Base-by-base conservation (phyloP, 2,113 vertebrate genomes). In the Tachycineta bicolor region DNA sequence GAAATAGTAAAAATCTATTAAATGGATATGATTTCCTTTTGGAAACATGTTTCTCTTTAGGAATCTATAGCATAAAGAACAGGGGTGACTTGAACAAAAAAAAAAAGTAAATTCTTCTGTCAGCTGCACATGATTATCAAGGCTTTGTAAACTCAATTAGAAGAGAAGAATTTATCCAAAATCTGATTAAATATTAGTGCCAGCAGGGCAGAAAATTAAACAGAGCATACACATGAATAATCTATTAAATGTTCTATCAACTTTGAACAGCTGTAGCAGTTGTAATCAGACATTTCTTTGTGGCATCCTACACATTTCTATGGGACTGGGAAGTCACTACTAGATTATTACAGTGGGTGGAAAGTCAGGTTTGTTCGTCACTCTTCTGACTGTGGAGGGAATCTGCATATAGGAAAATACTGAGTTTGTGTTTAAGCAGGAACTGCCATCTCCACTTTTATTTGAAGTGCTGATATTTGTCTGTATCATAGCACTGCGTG, bases 131-230 rank as follows among this genome's bases (percentile, higher is more conserved):
- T 83, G 56, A 60, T 90, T 87, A 94, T 90, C 73, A 84, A 78
- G 47, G 19, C 68, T 94, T 96, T 95, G 83, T 92, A 96, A 94
- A 96, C 87, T 95, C 62, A 94, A 94, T 96, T 94, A 92, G 73
- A 64, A 87, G 73, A 71, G 56, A 81, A 94, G 44, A 89, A 71
- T 91, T 89, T 95, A 78, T 75, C 69, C 44, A 69, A 94, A 95
- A 94, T 86, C 73, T 94, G 95, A 94, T 95, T 95, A 94, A 95
- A 91, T 94, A 86, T 95, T 96, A 89, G 73, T 92, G 80, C 91
- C 80, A 95, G 62, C 64, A 95, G 87, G 86, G 91, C 87, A 94
- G 80, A 95, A 97, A 95, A 97, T 95, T 87, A 95, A 96, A 90
- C 93, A 96, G 91, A 90, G 43, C 69, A 75, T 92, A 50, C 20